A percentile compares a stretch with the other conserved stretches of the same genome.
Conservation (phyloP, 2,113 vertebrate genomes). For the Verasper variegatus region DNA sequence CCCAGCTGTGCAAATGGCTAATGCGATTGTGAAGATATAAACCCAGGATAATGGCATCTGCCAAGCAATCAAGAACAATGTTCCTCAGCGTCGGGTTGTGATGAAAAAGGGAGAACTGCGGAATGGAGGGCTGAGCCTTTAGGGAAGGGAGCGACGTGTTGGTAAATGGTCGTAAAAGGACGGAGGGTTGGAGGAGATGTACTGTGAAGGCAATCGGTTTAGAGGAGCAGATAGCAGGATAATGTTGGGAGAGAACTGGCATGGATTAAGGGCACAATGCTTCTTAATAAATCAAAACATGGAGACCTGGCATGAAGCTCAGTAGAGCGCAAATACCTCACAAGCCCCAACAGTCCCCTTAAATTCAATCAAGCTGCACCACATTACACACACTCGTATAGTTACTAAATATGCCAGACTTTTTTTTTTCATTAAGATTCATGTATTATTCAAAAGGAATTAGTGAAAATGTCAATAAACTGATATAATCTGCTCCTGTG, state of each 20-base stretch:
- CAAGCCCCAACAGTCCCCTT: not conserved
- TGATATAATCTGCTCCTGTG: not conserved
- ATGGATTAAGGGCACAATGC: conserved; percentile 23
- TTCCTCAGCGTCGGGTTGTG: conserved; percentile 62
- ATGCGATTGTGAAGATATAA: conserved; percentile 81
- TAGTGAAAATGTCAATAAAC: not conserved
- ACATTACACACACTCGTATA: not conserved
- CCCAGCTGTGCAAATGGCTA: conserved; percentile 79
- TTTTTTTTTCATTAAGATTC: too few species aligned
- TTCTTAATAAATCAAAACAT: conserved; percentile 29
- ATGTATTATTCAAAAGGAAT: not conserved
- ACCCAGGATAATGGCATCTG: conserved; percentile 79
- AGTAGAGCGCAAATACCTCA: not conserved
- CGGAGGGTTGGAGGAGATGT: conserved; percentile 38
- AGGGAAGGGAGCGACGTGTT: conserved; percentile 49
- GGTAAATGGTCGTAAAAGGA: conserved; percentile 59
- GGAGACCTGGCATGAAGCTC: not conserved
- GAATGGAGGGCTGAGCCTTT: conserved; percentile 51
- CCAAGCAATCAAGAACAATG: conserved; percentile 77
- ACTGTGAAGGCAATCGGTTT: conserved; percentile 55
- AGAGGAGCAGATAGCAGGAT: conserved; percentile 23
- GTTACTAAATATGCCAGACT: not conserved
- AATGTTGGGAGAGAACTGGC: conserved; percentile 20
- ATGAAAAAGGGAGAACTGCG: conserved; percentile 58
- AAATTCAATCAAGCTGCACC: not conserved